phyloP scores from a whole-genome alignment of 2,113 vertebrate genomes.

The Diphyllodes magnificus region DNA sequence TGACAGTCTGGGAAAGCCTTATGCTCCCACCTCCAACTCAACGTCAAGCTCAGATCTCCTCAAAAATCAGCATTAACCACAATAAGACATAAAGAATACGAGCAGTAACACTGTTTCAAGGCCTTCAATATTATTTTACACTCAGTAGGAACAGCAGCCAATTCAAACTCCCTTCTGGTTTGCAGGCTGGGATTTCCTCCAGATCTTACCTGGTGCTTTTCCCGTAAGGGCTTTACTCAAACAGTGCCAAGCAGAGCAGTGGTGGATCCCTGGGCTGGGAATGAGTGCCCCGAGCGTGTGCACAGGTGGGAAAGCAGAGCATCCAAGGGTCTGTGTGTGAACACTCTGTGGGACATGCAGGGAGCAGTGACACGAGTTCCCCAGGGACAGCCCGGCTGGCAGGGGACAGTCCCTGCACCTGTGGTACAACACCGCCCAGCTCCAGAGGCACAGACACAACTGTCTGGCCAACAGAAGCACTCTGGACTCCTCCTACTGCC shows the following conservation, averaged over 20 bases:
- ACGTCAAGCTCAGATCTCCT: not conserved
- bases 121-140: constrained; percentile 33
- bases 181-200: not conserved
- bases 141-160: not conserved
- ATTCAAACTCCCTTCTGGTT: not conserved
- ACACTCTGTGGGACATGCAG: not conserved
- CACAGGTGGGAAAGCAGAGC: not conserved
- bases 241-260: not conserved
- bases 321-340: not conserved
- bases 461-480: not conserved
- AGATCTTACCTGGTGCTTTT: constrained; percentile 10
- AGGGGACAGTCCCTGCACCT: fast-evolving
- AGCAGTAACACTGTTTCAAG: not conserved
- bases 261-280: not conserved
- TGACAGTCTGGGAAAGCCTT: not conserved
- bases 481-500: not conserved
- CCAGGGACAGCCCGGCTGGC: not conserved
- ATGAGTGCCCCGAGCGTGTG: not conserved
- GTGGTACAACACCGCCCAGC: not conserved
- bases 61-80: not conserved
- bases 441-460: not conserved
- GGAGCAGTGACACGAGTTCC: not conserved
- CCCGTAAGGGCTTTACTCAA: not conserved
- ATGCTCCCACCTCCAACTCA: not conserved
- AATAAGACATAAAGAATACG: not conserved